Evolutionary conservation across 2,797 vertebrate genomes (phyloP).

Genomic region (Tiaroga cobitis): DNA sequence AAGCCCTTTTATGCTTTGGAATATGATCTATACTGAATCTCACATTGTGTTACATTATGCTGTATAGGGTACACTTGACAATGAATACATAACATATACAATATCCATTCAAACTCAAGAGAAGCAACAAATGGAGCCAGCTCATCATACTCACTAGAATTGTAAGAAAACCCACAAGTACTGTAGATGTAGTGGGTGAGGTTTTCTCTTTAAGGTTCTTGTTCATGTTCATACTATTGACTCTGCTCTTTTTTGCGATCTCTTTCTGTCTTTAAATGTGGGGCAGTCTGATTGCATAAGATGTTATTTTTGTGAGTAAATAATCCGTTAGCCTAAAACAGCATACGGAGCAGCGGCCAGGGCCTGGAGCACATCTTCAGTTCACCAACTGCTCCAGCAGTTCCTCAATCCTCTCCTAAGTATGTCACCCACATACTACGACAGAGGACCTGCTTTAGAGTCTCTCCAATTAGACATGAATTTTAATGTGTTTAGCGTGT

Average conservation of each 20-base stretch:
- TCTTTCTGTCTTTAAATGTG: slow-evolving; percentile 12
- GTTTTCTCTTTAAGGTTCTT: not conserved
- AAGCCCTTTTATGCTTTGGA: not conserved
- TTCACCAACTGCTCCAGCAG: slow-evolving; percentile 31
- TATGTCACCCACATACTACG: slow-evolving; percentile 59
- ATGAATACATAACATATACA: no score
- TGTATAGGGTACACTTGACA: not conserved
- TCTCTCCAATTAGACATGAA: slow-evolving; percentile 8
- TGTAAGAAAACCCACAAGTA: not conserved
- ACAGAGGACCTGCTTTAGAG: slow-evolving; percentile 15
- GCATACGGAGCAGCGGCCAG: slow-evolving; percentile 1
- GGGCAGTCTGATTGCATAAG: slow-evolving; percentile 19
- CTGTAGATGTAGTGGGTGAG: not conserved
- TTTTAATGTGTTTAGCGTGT: slow-evolving; percentile 20
- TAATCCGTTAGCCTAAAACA: slow-evolving; percentile 15
- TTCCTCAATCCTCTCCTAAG: slow-evolving; percentile 54
- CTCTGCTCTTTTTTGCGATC: not conserved
- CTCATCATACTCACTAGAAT: not conserved
- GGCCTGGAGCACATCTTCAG: slow-evolving; percentile 11
- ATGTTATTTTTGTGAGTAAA: slow-evolving; percentile 37
- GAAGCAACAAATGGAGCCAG: not conserved
- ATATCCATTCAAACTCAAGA: not conserved
- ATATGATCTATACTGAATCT: not conserved
- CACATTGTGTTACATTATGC: not conserved
- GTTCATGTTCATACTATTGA: not conserved